Evolutionary conservation across 2,888 invertebrate genomes (phyloP), one percentile per base, ranked within the genome.

Genomic region (Eudasyphora cyanicolor): DNA sequence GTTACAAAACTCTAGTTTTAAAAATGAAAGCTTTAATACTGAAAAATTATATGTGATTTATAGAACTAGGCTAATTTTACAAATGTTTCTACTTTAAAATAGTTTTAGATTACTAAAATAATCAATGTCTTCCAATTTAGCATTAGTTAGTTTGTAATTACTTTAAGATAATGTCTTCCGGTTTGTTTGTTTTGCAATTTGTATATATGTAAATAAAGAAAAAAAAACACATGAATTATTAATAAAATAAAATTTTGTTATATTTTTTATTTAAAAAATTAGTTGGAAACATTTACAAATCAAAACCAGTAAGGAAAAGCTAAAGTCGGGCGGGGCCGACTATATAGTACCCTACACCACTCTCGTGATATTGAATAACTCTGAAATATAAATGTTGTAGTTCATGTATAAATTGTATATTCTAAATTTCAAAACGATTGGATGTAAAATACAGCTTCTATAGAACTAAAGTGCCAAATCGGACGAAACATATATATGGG

Each of bases 101-200:
- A 45, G 45, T 45, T 45, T n/a, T 45, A 45, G 45, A n/a, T 6
- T n/a, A n/a, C 12, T 4, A 49, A 49, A 42, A 14, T 62, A 64
- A 64, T 76, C 38, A 27, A 24, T 76, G 77, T 78, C 71, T 71
- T 78, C 60, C 71, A 71, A 19, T 62, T 60, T 49, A 17, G 19
- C 71, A 32, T 49, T 45, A 60, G 77, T 70, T 38, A 76, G 5
- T 17, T 45, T 54, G 49, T 12, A n/a, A 32, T 67, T 64, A 73
- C 12, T 45, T 74, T 67, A 67, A 67, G 24, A n/a, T n/a, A 42
- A 19, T 67, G 67, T 67, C 67, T 67, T 67, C 67, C 42, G 67
- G 67, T 67, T 67, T 67, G 67, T 67, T 67, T 67, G 67, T 67
- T 67, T 67, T 67, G 67, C 67, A 14, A 10, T 27, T 12, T 67